phyloP scores from a whole-genome alignment of 1,140 invertebrate genomes.

The Trinorchestia longiramus region DNA sequence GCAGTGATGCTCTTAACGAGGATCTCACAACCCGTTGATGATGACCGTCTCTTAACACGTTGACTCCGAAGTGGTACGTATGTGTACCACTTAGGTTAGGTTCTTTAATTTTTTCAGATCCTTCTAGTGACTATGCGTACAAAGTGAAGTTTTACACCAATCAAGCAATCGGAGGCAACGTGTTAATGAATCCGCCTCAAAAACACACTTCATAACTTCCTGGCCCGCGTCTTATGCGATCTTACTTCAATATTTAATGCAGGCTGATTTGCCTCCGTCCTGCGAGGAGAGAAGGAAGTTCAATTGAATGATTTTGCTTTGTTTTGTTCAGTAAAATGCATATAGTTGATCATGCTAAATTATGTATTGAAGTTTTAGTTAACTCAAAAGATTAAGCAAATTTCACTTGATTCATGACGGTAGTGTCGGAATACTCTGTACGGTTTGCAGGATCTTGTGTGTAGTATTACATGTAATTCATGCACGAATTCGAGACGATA shows the following conservation, averaged over 20 bases:
- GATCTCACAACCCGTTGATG: background rate
- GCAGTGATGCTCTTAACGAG: background rate
- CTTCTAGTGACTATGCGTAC: too few species aligned
- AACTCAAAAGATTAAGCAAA: background rate
- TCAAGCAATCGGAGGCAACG: too few species aligned
- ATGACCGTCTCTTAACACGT: background rate
- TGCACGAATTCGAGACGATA: background rate
- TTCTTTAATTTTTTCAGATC: too few species aligned
- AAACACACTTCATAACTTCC: background rate
- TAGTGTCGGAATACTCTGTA: background rate
- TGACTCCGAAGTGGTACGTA: too few species aligned
- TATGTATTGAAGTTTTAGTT: too few species aligned
- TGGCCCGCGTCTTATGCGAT: background rate
- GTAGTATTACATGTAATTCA: background rate
- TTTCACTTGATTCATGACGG: background rate
- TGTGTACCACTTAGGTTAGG: too few species aligned
- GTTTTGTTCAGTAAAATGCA: background rate
- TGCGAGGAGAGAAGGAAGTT: background rate
- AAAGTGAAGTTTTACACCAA: too few species aligned
- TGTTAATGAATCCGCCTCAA: background rate
- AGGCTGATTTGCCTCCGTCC: background rate
- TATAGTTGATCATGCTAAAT: too few species aligned
- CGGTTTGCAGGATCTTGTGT: background rate
- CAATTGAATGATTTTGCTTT: background rate
- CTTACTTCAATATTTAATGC: background rate